Percentiles rank a stretch among this genome's conserved stretches.
phyloP scores from a whole-genome alignment of 1,140 invertebrate species.

The Drosophila triauraria region DNA sequence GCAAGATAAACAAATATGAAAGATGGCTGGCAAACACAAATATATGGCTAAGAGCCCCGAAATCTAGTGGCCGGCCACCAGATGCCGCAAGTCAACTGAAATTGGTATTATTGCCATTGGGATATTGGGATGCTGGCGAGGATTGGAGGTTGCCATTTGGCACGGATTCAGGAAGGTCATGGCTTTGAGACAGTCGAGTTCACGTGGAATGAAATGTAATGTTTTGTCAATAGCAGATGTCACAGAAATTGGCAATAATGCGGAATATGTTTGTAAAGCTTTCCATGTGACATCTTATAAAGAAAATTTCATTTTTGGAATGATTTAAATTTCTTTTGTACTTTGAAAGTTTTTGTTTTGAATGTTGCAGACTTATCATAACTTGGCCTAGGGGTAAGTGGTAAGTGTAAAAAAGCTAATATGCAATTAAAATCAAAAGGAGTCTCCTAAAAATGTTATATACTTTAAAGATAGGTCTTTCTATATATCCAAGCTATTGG shows the following conservation, averaged over 20 bases:
- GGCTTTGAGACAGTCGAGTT: constrained; percentile 2
- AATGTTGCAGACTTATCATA: background rate
- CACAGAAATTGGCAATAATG: background rate
- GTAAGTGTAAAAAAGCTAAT: too few species aligned
- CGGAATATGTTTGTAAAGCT: background rate
- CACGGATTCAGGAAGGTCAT: constrained; percentile 32
- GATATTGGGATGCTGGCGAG: constrained; percentile 7
- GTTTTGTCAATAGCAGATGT: background rate
- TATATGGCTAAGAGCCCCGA: constrained; percentile 19
- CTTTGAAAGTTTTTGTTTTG: background rate
- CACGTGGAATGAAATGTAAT: background rate
- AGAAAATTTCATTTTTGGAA: background rate
- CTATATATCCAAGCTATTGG: background rate
- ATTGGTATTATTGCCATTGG: constrained; percentile 2
- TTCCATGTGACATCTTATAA: too few species aligned
- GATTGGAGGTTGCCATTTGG: constrained; percentile 24
- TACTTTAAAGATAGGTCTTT: background rate
- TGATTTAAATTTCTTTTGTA: background rate
- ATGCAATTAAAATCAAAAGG: too few species aligned
- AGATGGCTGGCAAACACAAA: constrained; percentile 49
- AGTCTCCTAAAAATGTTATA: background rate
- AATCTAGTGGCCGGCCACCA: constrained; percentile 23
- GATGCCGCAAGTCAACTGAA: constrained; percentile 33
- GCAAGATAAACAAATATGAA: constrained; percentile 63
- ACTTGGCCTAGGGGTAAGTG: too few species aligned